phyloP scores from a whole-genome alignment of 2,888 invertebrate species.

The Chaetogeoica ovagalla region DNA sequence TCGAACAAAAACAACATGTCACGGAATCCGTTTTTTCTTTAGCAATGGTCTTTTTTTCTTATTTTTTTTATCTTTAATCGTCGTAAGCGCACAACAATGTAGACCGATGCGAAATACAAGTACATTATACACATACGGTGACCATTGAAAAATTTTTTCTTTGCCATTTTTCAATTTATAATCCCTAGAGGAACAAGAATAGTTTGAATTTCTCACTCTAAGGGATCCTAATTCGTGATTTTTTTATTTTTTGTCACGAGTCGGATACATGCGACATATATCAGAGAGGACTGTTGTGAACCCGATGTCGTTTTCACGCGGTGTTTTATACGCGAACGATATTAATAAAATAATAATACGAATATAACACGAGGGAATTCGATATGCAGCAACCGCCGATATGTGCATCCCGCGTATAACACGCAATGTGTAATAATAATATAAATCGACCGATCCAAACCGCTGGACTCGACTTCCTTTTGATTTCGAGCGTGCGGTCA shows the following conservation, averaged over 20 bases:
- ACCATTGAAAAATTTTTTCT: neutral
- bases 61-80: constrained; percentile 19
- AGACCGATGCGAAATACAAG: neutral
- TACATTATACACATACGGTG: neutral
- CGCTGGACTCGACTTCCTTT: constrained; percentile 21
- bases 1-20: neutral
- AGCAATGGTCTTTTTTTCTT: neutral
- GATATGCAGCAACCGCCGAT: neutral
- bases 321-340: neutral
- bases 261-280: no score
- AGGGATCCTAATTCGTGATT: constrained; percentile 14
- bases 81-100: neutral
- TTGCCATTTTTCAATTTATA: neutral
- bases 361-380: neutral
- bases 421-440: neutral
- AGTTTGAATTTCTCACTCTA: constrained; percentile 25
- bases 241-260: neutral
- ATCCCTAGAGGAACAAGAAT: neutral
- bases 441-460: constrained; percentile 7
- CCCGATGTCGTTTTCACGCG: neutral
- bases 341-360: neutral
- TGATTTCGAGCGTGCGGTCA: neutral
- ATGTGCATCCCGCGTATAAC: neutral
- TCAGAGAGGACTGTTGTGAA: neutral
- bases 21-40: neutral